Evolutionary conservation across 2,113 vertebrate genomes (phyloP).

Genomic region (Vicugna pacos): DNA sequence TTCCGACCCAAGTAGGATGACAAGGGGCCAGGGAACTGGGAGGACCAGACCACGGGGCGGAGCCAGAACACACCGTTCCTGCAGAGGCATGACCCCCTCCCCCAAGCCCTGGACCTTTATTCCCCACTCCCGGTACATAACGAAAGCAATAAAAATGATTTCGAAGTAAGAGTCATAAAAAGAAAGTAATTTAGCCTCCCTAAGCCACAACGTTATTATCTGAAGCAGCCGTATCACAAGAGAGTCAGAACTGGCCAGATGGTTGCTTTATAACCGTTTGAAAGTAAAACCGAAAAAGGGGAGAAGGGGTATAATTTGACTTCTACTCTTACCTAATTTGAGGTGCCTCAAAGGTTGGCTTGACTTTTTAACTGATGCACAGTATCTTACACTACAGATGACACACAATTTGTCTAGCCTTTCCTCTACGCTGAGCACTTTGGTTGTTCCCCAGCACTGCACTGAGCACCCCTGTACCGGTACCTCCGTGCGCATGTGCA

Average conservation of each 20-base stretch:
- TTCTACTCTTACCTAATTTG: background rate
- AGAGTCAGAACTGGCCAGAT: slow-evolving; percentile 24
- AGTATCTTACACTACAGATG: background rate
- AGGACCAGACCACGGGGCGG: background rate
- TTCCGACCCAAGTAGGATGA: background rate
- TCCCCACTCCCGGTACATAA: background rate
- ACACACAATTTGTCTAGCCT: background rate
- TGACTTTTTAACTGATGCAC: background rate
- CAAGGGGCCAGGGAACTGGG: background rate
- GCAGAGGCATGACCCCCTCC: background rate
- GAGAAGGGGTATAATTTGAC: background rate
- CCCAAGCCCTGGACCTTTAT: background rate
- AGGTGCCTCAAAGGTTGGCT: background rate
- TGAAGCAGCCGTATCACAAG: slow-evolving; percentile 35
- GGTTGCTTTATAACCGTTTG: slow-evolving; percentile 8
- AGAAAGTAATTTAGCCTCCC: slow-evolving; percentile 11
- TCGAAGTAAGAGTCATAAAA: slow-evolving; percentile 12
- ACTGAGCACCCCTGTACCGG: background rate
- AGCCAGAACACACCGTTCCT: background rate
- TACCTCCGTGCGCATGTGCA: background rate
- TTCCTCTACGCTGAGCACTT: background rate
- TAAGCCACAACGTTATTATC: background rate
- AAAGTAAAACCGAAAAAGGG: background rate
- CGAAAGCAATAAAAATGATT: slow-evolving; percentile 50
- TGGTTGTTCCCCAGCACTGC: background rate